Conservation (phyloP, 2,888 invertebrate genomes). For the Apocheima hispidaria region DNA sequence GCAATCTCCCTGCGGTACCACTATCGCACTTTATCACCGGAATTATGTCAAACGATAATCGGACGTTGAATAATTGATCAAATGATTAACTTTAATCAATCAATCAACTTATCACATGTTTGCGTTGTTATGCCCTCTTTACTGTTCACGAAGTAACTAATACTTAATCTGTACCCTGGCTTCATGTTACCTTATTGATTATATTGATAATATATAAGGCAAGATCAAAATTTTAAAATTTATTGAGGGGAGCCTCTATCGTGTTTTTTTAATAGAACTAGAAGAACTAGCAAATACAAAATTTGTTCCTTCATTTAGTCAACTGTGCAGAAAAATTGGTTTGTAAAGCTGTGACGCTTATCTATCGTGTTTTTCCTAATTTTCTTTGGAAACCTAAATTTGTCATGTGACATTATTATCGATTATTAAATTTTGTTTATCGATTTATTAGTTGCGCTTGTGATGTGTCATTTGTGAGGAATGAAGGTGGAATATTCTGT, state of each 20-base stretch:
- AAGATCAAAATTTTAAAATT: neutral
- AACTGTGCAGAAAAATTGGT: neutral
- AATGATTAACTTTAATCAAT: constrained; percentile 69
- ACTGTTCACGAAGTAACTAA: constrained; percentile 56
- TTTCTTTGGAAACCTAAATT: constrained; percentile 49
- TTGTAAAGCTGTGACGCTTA: constrained; percentile 24
- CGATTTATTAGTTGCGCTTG: constrained; percentile 14
- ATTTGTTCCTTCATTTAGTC: neutral
- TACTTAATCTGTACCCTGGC: constrained; percentile 58
- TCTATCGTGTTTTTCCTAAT: constrained; percentile 55
- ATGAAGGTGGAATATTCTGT: constrained; percentile 13
- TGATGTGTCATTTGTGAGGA: neutral
- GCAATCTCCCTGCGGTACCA: constrained; percentile 3
- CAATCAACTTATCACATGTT: constrained; percentile 73
- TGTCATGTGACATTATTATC: constrained; percentile 55
- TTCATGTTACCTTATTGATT: constrained; percentile 13
- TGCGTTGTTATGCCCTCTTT: constrained; percentile 60
- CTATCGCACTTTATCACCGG: constrained; percentile 29
- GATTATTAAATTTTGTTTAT: constrained; percentile 48
- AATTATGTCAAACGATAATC: constrained; percentile 45
- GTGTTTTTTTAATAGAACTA: neutral
- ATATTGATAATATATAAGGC: too few species aligned
- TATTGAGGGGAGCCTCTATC: neutral
- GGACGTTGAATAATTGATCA: constrained; percentile 74
- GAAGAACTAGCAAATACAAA: neutral